These are phyloP conservation scores for Osedax frankpressi DNA, from an alignment of 2,888 invertebrate genomes.

Conservation along the genomic window DNA sequence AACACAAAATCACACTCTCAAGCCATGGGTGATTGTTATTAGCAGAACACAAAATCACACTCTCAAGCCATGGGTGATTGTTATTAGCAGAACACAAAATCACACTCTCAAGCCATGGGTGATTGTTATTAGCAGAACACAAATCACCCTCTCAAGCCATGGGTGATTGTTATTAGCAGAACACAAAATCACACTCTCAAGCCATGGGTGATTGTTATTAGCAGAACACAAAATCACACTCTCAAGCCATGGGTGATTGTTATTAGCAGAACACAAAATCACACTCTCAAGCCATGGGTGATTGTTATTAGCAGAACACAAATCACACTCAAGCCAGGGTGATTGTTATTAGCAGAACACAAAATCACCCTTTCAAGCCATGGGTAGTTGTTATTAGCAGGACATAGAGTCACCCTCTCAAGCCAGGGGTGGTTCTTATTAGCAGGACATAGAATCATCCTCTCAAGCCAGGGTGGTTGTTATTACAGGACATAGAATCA, in stretches of 20 bases:
- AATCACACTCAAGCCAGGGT: not conserved
- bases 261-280: conserved; percentile 3
- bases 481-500: conserved; percentile 5
- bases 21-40: too few relatives aligned
- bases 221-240: not conserved
- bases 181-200: conserved; percentile 2
- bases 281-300: not conserved
- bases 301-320: conserved; percentile 1
- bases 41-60: too few relatives aligned
- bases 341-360: not conserved
- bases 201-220: conserved; percentile 1
- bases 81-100: not conserved
- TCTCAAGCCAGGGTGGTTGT: conserved; percentile 4
- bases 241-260: not conserved
- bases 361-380: not conserved
- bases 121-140: not conserved
- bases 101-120: not conserved
- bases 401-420: not conserved
- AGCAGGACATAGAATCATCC: not conserved
- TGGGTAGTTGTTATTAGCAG: not conserved
- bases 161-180: not conserved
- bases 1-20: too few relatives aligned
- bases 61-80: too few relatives aligned
- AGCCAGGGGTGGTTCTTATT: conserved; percentile 1
- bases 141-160: not conserved